Evolutionary conservation across 2,113 vertebrate species (phyloP).

Genomic region (Gobius niger): DNA sequence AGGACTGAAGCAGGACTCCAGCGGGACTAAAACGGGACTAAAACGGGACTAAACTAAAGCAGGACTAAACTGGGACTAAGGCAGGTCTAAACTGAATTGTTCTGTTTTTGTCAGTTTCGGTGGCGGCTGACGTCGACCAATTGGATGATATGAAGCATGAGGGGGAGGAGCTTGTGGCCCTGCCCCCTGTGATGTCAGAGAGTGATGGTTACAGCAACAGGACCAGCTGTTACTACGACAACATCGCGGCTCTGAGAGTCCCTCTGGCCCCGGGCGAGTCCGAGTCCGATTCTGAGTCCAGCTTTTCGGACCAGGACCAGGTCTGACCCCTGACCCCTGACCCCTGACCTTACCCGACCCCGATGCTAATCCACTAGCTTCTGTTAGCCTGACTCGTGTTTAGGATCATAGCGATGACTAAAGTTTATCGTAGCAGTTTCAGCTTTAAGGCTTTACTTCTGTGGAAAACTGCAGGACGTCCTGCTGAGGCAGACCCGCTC

Average conservation of each 20-base stretch:
- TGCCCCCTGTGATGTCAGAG: constrained; percentile 48
- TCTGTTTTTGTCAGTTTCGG: neutral
- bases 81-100: neutral
- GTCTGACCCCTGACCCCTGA: constrained; percentile 78
- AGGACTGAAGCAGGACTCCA: neutral
- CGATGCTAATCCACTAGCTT: too few relatives aligned
- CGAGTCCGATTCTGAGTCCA: constrained; percentile 83
- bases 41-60: neutral
- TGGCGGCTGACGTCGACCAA: constrained; percentile 2
- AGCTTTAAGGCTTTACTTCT: too few relatives aligned
- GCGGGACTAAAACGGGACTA: neutral
- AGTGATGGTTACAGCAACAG: constrained; percentile 3
- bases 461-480: too few relatives aligned
- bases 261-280: constrained; percentile 83
- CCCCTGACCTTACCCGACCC: constrained; percentile 69
- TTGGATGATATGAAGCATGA: neutral
- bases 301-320: constrained; percentile 56
- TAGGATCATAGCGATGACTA: too few relatives aligned
- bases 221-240: constrained; percentile 44
- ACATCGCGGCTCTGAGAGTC: constrained; percentile 78
- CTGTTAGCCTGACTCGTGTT: too few relatives aligned
- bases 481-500: too few relatives aligned
- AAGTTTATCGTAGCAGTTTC: too few relatives aligned
- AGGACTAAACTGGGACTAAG: neutral
- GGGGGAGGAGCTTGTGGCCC: constrained; percentile 38